A percentile compares a stretch with the other conserved stretches of the same genome.
Conservation (phyloP, 2,888 invertebrate genomes). For the Aspidapion aeneum region DNA sequence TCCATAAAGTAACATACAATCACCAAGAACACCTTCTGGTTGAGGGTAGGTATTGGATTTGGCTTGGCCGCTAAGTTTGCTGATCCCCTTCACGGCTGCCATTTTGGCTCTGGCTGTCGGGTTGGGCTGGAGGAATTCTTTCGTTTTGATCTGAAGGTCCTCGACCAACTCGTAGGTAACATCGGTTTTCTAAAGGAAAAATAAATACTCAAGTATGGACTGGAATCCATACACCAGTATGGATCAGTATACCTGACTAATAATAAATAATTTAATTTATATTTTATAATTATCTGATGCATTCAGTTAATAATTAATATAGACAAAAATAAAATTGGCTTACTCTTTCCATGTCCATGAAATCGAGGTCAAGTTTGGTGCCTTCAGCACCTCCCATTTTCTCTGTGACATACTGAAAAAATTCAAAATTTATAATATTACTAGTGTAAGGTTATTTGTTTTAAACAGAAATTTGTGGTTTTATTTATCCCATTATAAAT, state of each 20-base stretch:
- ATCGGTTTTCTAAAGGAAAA: constrained; percentile 87
- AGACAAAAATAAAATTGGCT: no score
- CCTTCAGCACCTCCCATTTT: constrained; percentile 99
- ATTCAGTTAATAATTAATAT: no score
- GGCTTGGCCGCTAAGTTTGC: constrained; percentile 94
- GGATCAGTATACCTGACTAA: no score
- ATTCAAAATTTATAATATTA: constrained; percentile 27
- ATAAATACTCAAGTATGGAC: neutral
- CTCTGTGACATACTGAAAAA: constrained; percentile 95
- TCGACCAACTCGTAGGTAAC: constrained; percentile 96
- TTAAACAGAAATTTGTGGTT: no score
- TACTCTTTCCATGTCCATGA: constrained; percentile 99
- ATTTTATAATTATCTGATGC: no score
- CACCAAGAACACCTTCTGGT: constrained; percentile 95
- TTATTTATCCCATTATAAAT: no score
- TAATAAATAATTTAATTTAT: no score
- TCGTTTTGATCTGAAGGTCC: constrained; percentile 93
- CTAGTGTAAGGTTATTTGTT: no score
- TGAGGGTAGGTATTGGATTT: constrained; percentile 98
- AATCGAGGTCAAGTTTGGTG: constrained; percentile 97
- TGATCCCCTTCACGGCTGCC: constrained; percentile 93
- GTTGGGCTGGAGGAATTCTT: constrained; percentile 99
- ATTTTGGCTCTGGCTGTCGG: constrained; percentile 93
- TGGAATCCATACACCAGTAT: no score
- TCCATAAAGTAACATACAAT: constrained; percentile 94